Base-by-base conservation (phyloP, 2,113 vertebrate genomes). In the Ranitomeya variabilis region DNA sequence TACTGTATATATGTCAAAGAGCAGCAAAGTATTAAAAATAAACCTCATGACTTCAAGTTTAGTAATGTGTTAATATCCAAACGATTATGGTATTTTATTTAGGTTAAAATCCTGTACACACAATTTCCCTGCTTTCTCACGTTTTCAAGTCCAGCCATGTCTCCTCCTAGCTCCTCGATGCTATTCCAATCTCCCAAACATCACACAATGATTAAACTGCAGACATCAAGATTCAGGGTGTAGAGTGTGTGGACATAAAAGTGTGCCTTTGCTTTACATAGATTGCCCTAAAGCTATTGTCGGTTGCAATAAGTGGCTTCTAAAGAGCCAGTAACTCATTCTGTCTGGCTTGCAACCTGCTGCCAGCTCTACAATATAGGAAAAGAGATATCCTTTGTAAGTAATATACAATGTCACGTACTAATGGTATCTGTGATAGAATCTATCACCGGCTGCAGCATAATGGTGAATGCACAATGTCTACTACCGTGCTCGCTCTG, bases 281-380 rank as follows among this genome's bases (percentile, higher is more conserved):
- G 60, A 87, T 87, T 80, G 86, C 86, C 86, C 86, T 87, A 80
- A 80, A 87, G 86, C 86, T 87, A 87, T 87, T 87, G 86, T 87
- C 86, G 64, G 86, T 80, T 87, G 77, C 86, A 80, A 87, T 80
- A 87, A 87, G 86, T 87, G 62, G 62, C 77, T 87, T 87, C 77
- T 87, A 80, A 80, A 80, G 62, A 80, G 77, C 77, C 23, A 71
- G 86, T 87, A 87, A 87, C 86, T 80, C 78, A 87, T 87, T 80
- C 86, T 87, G 86, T 87, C 86, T 87, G 86, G 86, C 86, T 87
- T 80, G 77, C 77, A 80, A 80, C 86, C 86, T 87, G 86, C 76
- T 87, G 51, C 86, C 77, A 80, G 23, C 64, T 37, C 52, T 54
- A 80, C 86, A 87, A 57, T 80, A 67, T 79, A 54, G 62, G 52